These are phyloP conservation scores for Ovis canadensis DNA, from an alignment of 2,113 vertebrate genomes.

Conservation along the genomic window DNA sequence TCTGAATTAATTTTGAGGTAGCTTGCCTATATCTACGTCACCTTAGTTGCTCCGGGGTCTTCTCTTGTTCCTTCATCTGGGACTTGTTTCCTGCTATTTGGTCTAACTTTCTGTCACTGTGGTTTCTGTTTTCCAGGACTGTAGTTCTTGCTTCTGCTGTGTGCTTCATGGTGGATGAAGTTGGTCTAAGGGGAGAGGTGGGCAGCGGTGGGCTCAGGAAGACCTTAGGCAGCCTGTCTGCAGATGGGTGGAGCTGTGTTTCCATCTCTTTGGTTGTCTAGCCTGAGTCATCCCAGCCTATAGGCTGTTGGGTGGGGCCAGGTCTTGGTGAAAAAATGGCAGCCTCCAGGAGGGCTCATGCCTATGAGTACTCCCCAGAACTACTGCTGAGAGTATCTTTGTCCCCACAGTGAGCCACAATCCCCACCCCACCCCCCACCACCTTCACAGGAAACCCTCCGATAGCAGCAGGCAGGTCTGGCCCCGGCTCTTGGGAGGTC, in stretches of 20 bases:
- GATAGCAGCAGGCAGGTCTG: neutral
- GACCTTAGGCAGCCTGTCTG: neutral
- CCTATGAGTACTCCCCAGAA: neutral
- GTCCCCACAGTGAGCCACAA: neutral
- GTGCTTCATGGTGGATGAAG: neutral
- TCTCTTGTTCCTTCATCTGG: neutral
- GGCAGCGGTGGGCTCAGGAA: neutral
- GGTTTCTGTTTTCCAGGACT: neutral
- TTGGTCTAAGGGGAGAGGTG: neutral
- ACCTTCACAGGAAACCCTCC: neutral
- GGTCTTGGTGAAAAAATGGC: neutral
- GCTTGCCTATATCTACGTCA: neutral
- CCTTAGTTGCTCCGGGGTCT: neutral
- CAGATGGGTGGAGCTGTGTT: neutral
- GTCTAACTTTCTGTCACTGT: neutral
- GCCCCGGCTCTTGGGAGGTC: neutral
- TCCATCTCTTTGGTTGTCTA: neutral
- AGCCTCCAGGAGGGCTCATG: neutral
- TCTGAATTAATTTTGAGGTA: neutral
- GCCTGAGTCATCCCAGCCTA: neutral
- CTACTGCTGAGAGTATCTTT: neutral
- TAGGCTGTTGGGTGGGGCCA: neutral
- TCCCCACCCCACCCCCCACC: accelerated
- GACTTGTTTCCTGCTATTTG: neutral
- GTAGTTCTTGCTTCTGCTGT: neutral